Base-by-base conservation (phyloP, 2,888 invertebrate species). In the Temnothorax unifasciatus region DNA sequence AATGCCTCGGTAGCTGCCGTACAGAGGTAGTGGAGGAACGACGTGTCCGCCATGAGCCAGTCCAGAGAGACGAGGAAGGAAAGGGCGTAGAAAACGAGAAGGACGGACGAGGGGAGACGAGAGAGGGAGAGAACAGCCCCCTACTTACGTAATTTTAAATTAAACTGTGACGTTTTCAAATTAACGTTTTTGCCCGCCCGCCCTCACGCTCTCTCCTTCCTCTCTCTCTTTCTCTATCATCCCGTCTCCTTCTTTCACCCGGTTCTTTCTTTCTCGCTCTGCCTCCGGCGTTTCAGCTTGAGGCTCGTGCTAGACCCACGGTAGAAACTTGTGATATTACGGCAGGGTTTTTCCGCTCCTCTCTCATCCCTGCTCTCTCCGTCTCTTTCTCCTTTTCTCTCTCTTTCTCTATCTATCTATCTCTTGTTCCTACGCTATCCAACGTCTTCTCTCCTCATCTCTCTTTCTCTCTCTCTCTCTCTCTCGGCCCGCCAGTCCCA, bases 101-200 rank as follows among this genome's bases (percentile, higher is more conserved):
- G 76, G 85, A 83, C 69, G 68, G 82, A 82, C 74, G 87, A 86
- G 83, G 81, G 52, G 85, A 59, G 25, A 59, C 59, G 63, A 61
- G 74, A 88, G 74, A 75, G 74, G 76, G 84, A 86, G 87, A 85
- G 88, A 86, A 84, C 88, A 88, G 91, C 90, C 88, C 92, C 89
- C 92, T 92, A 92, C 93, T 93, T 93, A 92, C 93, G 94, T 94
- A 94, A 95, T 94, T 94, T 94, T 93, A 94, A 94, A 94, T 94
- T 93, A 94, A 95, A 95, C 94, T 92, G 94, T 93, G 94, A 95
- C 94, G 93, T 94, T 94, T 95, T 94, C 94, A 94, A 94, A 94
- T 94, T 94, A 94, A 94, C 94, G 94, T 95, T 95, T 94, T 94
- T 94, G 93, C 93, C 88, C 88, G 87, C 89, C 87, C 86, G 83